A percentile compares a stretch with the other conserved stretches of the same genome.
Conservation (phyloP, 2,888 invertebrate genomes). For the Frankliniella intonsa region DNA sequence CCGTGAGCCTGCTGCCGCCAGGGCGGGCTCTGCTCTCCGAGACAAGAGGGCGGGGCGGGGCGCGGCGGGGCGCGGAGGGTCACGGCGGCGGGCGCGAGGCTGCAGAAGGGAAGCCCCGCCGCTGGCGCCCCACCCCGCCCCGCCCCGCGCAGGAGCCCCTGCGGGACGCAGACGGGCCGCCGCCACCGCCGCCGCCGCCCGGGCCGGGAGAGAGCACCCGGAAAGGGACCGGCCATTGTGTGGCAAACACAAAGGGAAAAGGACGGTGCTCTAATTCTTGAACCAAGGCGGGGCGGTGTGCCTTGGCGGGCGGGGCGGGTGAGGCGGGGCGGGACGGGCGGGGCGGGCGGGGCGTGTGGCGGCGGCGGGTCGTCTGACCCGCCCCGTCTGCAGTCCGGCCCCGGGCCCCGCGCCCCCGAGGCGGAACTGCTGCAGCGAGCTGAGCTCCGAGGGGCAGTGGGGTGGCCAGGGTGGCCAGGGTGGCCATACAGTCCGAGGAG, state of each 20-base stretch:
- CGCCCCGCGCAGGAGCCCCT: too few species aligned
- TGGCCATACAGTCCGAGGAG: background rate
- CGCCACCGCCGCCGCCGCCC: background rate
- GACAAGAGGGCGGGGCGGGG: background rate
- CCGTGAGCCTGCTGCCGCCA: background rate
- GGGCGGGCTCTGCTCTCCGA: background rate
- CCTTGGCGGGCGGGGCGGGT: background rate
- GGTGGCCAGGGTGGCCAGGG: constrained; percentile 35
- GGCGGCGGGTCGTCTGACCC: background rate
- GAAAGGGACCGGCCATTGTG: constrained; percentile 10
- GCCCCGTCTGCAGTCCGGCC: constrained; percentile 17
- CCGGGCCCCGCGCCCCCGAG: constrained; percentile 41
- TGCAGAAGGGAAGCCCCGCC: background rate
- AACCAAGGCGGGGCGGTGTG: background rate
- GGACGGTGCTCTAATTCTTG: constrained; percentile 18
- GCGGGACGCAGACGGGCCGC: background rate
- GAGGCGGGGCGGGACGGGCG: background rate
- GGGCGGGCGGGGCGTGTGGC: background rate
- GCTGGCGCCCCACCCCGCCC: background rate
- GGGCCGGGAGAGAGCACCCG: background rate
- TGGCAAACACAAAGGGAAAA: constrained; percentile 23
- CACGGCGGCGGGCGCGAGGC: background rate
- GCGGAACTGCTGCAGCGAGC: constrained; percentile 32
- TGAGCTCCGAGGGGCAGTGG: constrained; percentile 32
- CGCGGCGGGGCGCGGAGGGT: too few species aligned